Conservation (phyloP, 1,140 invertebrate genomes). For the Lerema accius region DNA sequence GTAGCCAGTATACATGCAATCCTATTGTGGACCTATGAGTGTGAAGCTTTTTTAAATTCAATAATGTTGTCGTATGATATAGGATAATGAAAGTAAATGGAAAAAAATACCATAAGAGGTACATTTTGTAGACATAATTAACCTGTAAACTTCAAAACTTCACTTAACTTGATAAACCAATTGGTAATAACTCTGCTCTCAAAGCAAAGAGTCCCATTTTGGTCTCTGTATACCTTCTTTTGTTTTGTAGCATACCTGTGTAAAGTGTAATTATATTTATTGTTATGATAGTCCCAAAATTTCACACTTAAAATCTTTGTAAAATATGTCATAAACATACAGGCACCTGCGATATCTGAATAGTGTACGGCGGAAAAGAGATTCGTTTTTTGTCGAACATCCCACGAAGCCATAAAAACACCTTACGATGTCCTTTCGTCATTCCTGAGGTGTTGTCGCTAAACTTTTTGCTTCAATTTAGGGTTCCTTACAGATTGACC, state of each 20-base stretch:
- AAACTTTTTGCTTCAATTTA: constrained; percentile 14
- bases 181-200: no score
- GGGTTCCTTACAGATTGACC: background rate
- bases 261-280: constrained; percentile 7
- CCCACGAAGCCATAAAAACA: constrained; percentile 60
- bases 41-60: no score
- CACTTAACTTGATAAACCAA: no score
- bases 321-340: constrained; percentile 44
- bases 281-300: constrained; percentile 22
- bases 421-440: constrained; percentile 51
- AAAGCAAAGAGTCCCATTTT: no score
- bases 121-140: no score
- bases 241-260: background rate
- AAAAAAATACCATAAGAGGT: no score
- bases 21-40: no score
- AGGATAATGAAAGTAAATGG: no score
- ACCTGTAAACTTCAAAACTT: no score
- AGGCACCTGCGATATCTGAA: constrained; percentile 59
- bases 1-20: no score
- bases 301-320: constrained; percentile 46
- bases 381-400: constrained; percentile 48
- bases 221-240: no score
- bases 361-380: constrained; percentile 40
- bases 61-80: no score
- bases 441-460: constrained; percentile 36